Evolutionary conservation across 2,113 vertebrate genomes (phyloP).

Genomic region (Carollia perspicillata): DNA sequence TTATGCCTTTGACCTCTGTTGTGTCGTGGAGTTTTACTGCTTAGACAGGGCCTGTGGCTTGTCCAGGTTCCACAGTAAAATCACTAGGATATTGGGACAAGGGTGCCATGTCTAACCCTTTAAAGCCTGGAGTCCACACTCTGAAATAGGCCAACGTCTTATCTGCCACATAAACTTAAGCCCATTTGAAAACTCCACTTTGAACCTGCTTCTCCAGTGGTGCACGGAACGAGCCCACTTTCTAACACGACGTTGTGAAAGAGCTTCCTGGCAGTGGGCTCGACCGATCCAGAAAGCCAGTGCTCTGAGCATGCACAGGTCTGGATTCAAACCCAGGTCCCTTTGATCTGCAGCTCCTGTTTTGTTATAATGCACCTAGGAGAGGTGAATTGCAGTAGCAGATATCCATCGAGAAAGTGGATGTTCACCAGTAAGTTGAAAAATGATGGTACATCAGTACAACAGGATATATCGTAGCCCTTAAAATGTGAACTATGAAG

Average conservation of each 20-base stretch:
- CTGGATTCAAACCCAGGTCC: background rate
- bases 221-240: background rate
- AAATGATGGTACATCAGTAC: no score
- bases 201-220: background rate
- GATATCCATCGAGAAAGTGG: background rate
- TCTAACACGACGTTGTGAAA: background rate
- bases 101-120: background rate
- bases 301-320: background rate
- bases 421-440: fast-evolving
- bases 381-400: background rate
- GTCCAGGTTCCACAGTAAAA: background rate
- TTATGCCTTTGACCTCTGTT: background rate
- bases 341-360: background rate
- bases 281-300: background rate
- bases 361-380: background rate
- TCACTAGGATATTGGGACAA: background rate
- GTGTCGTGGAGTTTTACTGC: background rate
- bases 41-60: background rate
- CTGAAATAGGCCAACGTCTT: background rate
- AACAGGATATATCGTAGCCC: background rate
- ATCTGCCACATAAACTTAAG: background rate
- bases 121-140: background rate
- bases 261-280: background rate
- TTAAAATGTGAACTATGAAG: background rate
- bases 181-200: background rate